Percentiles rank a stretch among this genome's conserved stretches.
Evolutionary conservation across 2,888 invertebrate species (phyloP).

Genomic region (Ichneumoninae sp.): DNA sequence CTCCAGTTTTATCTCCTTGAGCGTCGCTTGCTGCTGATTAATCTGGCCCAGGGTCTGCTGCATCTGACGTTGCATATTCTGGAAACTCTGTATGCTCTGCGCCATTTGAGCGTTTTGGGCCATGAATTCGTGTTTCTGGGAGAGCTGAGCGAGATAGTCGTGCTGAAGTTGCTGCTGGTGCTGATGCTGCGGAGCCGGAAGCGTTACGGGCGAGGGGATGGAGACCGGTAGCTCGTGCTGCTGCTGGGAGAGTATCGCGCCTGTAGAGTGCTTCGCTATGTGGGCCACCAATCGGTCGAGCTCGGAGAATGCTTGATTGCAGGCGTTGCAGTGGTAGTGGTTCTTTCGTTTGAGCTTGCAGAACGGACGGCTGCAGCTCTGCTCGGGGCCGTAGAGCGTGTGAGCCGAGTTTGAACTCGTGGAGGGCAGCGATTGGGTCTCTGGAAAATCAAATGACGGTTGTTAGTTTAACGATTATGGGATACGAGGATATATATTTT

Average conservation of each 20-base stretch:
- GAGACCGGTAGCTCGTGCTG: constrained; percentile 76
- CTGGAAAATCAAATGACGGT: constrained; percentile 62
- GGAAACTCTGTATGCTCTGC: constrained; percentile 80
- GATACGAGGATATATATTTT: not conserved
- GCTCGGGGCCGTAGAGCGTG: constrained; percentile 87
- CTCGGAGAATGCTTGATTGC: constrained; percentile 93
- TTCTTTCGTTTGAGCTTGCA: constrained; percentile 92
- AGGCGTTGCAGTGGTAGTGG: constrained; percentile 92
- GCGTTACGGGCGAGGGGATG: constrained; percentile 37
- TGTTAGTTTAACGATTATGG: not conserved
- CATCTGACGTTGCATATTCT: constrained; percentile 82
- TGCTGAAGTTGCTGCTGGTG: constrained; percentile 74
- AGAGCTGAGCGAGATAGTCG: constrained; percentile 78
- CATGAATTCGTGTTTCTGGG: constrained; percentile 83
- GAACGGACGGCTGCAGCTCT: constrained; percentile 90
- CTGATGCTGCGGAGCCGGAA: constrained; percentile 54
- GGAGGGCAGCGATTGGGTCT: constrained; percentile 72
- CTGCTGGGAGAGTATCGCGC: constrained; percentile 85
- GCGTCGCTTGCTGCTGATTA: constrained; percentile 64
- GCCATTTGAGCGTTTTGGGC: constrained; percentile 80
- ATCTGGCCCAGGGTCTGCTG: constrained; percentile 79
- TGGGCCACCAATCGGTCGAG: constrained; percentile 89
- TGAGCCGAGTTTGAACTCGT: constrained; percentile 81
- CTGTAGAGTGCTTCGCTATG: constrained; percentile 89
- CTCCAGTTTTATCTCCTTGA: constrained; percentile 80